phyloP scores from a whole-genome alignment of 2,113 vertebrate species.

The Cettia cetti region DNA sequence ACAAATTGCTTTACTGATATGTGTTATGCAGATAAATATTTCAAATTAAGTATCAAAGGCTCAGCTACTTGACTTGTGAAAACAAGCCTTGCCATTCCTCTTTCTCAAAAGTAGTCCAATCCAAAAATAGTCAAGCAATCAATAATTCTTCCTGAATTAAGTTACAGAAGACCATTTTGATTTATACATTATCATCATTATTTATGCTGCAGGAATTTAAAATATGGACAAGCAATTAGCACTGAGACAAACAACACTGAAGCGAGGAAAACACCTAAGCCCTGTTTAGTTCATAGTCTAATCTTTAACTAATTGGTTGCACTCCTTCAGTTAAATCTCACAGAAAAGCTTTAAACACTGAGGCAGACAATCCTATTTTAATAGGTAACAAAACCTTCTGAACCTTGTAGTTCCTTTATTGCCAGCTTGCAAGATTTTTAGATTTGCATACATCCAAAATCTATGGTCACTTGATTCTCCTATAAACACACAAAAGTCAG shows the following conservation, averaged over 20 bases:
- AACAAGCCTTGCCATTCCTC: background rate
- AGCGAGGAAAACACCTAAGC: background rate
- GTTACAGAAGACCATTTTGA: background rate
- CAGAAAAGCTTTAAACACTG: background rate
- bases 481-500: background rate
- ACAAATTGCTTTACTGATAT: background rate
- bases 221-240: background rate
- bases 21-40: background rate
- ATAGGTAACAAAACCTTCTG: background rate
- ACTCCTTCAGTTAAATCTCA: background rate
- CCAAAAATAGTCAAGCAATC: background rate
- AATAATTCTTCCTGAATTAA: background rate
- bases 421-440: background rate
- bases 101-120: background rate
- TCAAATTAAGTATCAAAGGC: background rate
- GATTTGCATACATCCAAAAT: background rate
- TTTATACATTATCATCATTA: background rate
- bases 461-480: background rate
- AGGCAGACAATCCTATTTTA: constrained; percentile 15
- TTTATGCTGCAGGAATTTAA: background rate
- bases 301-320: constrained; percentile 25
- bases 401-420: background rate
- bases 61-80: background rate
- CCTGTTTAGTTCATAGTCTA: background rate
- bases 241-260: background rate